phyloP scores from a whole-genome alignment of 2,113 vertebrate genomes.

The Pleuronectes platessa region DNA sequence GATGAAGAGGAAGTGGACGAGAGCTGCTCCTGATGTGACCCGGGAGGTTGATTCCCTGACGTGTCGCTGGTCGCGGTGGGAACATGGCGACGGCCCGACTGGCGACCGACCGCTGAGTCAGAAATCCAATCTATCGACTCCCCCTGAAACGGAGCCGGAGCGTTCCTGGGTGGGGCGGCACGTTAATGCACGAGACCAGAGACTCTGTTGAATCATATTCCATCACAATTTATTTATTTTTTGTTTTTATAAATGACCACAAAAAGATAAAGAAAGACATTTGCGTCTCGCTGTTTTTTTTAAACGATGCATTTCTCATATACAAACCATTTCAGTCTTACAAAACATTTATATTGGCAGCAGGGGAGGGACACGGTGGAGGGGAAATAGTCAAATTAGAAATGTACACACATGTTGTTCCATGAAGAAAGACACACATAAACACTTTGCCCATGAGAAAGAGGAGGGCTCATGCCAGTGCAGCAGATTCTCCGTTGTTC shows the following conservation, averaged over 20 bases:
- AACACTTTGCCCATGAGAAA: too few species aligned
- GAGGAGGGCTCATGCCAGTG: too few species aligned
- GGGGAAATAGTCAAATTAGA: constrained; percentile 5
- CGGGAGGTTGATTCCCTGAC: neutral
- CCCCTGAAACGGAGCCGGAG: neutral
- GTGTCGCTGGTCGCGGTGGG: neutral
- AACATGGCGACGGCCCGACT: neutral
- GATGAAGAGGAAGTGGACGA: neutral
- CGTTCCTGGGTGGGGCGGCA: neutral
- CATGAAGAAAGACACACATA: too few species aligned
- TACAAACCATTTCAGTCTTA: constrained; percentile 79
- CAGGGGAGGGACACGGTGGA: constrained; percentile 23
- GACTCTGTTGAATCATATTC: constrained; percentile 8
- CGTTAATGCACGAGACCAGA: neutral
- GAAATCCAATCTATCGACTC: neutral
- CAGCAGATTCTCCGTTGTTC: too few species aligned
- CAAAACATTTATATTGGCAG: constrained; percentile 76
- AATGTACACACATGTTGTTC: neutral
- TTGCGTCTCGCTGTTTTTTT: constrained; percentile 51
- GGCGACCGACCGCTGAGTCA: constrained; percentile 13
- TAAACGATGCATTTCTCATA: constrained; percentile 70
- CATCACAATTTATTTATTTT: constrained; percentile 79
- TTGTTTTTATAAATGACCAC: constrained; percentile 69
- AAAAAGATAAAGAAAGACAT: constrained; percentile 55
- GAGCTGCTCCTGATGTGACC: too few species aligned